A percentile compares a stretch with the other conserved stretches of the same genome.
phyloP scores from a whole-genome alignment of 2,113 vertebrate species.

The Noturus placidus region DNA sequence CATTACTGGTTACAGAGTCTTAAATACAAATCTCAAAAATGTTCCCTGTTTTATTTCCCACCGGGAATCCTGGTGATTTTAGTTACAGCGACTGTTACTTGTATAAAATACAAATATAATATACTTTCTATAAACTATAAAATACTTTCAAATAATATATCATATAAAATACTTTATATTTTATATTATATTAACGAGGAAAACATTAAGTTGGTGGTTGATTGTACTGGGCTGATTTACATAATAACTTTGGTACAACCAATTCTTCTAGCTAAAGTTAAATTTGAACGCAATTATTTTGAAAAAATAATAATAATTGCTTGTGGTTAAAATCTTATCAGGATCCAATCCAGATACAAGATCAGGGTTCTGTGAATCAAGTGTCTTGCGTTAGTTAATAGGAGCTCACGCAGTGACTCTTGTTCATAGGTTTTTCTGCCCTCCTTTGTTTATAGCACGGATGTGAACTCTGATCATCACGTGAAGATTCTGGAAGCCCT shows the following conservation, averaged over 20 bases:
- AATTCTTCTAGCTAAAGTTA: background rate
- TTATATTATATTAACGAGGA: background rate
- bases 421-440: background rate
- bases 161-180: too few relatives aligned
- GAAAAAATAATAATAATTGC: background rate
- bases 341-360: background rate
- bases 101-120: background rate
- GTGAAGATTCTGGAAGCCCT: conserved; percentile 77
- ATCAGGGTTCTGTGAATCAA: background rate
- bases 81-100: background rate
- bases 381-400: background rate
- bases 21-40: background rate
- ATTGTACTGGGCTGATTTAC: background rate
- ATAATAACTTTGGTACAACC: background rate
- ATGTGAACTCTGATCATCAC: conserved; percentile 72
- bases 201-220: background rate
- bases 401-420: background rate
- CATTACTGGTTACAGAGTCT: background rate
- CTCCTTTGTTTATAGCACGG: conserved; percentile 61
- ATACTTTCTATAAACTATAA: too few relatives aligned
- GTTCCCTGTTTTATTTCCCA: background rate
- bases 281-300: background rate
- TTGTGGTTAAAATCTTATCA: background rate
- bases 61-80: background rate
- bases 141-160: too few relatives aligned